Evolutionary conservation across 2,888 invertebrate species (phyloP), one percentile per base, ranked within the genome.

Genomic region (Xylocampa areola): DNA sequence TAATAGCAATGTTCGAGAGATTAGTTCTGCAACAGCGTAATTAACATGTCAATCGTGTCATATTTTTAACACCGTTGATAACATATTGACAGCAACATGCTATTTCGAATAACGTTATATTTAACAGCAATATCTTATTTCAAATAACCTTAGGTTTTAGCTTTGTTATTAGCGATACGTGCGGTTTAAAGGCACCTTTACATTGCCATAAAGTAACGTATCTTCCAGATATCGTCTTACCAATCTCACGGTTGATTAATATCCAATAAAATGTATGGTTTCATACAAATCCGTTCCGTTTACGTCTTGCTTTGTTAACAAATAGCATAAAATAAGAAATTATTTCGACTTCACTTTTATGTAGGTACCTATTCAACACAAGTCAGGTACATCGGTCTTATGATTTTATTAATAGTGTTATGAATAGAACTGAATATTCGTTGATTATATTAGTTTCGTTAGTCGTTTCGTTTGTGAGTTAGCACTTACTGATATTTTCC

Each of bases 161-260:
- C 8, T 23, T 23, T 55, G n/a, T 36, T 41, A 25, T 36, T 30
- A 25, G 30, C 6, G 16, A n/a, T 10, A 39, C 7, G 14, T 13
- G 23, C 11, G n/a, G 13, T 39, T 50, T 7, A 16, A 41, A 60
- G 10, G 13, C 14, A n/a, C 29, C 11, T 33, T 51, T 32, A 43
- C 23, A 43, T 32, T 0, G 3, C 27, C 19, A 43, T 44, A 29
- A 8, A 43, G 32, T 62, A 11, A 30, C 5, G 10, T 19, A 2
- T 33, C 10, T 11, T 5, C 11, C 3, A 39, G 19, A 45, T 16
- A 23, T 1, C 6, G 8, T 21, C 17, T 14, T 23, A 2, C 14
- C 40, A 64, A 79, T 79, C 60, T 60, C 52, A 70, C 62, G 70
- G 68, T 60, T 70, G 68, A 77, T 79, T 79, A 76, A 73, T 64